Evolutionary conservation across 2,113 vertebrate species (phyloP).

Genomic region (Cryptomyrus ogoouensis): DNA sequence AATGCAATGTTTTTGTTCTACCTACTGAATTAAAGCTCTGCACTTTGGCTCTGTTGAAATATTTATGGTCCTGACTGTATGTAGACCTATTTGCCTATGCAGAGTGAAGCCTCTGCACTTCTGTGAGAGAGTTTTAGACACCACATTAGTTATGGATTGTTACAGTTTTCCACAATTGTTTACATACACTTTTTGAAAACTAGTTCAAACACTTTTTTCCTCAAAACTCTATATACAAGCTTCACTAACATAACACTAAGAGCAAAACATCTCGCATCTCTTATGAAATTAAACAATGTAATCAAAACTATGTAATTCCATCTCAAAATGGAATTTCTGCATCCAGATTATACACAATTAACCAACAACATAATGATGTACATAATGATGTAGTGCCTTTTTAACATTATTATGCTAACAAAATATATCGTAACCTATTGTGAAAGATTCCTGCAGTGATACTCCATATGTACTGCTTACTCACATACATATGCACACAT

Average conservation of each 20-base stretch:
- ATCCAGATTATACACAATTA: background rate
- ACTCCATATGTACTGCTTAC: background rate
- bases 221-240: background rate
- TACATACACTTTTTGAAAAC: background rate
- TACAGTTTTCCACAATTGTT: background rate
- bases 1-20: too few species aligned
- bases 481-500: background rate
- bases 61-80: background rate
- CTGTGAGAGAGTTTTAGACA: background rate
- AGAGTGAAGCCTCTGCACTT: background rate
- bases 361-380: background rate
- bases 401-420: background rate
- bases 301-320: background rate
- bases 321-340: background rate
- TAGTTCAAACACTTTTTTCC: background rate
- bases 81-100: background rate
- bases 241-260: background rate
- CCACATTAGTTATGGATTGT: background rate
- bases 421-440: background rate
- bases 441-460: background rate
- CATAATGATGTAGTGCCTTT: background rate
- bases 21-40: too few species aligned
- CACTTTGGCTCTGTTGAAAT: too few species aligned
- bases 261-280: background rate
- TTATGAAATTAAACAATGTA: background rate